These are phyloP conservation scores for Brachionus calyciflorus DNA, from an alignment of 1,140 invertebrate species.

Conservation along the genomic window DNA sequence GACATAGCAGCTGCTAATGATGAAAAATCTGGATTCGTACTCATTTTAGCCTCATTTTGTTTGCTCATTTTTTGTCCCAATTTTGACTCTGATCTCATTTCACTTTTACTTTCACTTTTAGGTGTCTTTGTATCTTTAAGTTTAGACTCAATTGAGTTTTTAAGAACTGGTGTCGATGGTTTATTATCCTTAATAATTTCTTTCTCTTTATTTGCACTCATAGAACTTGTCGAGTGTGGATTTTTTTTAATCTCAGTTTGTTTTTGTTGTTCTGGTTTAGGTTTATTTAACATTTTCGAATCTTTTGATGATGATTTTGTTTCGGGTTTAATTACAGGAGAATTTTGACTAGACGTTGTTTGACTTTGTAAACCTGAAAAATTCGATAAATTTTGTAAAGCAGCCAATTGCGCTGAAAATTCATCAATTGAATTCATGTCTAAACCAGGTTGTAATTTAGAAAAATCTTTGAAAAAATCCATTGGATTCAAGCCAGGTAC, in stretches of 20 bases:
- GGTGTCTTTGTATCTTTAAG: neutral
- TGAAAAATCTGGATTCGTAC: neutral
- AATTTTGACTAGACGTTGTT: neutral
- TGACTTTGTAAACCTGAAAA: neutral
- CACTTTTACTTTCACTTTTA: too few relatives aligned
- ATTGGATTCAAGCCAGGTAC: neutral
- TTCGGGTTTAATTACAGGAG: neutral
- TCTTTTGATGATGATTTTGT: neutral
- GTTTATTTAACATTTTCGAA: neutral
- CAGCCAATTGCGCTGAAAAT: neutral
- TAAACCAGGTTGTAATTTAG: neutral
- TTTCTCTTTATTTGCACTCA: neutral
- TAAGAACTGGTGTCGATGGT: neutral
- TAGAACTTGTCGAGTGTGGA: neutral
- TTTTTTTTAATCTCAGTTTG: neutral
- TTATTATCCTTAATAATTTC: neutral
- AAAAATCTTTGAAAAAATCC: conserved; percentile 35
- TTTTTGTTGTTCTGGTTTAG: too few relatives aligned
- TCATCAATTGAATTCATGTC: conserved; percentile 24
- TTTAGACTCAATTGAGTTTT: neutral
- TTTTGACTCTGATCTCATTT: neutral
- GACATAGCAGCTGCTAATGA: conserved; percentile 5
- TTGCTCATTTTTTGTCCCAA: neutral
- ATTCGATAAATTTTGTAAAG: conserved; percentile 1
- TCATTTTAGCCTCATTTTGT: neutral